Evolutionary conservation across 2,888 invertebrate genomes (phyloP), one percentile per base, ranked within the genome.

Genomic region (Tricholauxania praeusta): DNA sequence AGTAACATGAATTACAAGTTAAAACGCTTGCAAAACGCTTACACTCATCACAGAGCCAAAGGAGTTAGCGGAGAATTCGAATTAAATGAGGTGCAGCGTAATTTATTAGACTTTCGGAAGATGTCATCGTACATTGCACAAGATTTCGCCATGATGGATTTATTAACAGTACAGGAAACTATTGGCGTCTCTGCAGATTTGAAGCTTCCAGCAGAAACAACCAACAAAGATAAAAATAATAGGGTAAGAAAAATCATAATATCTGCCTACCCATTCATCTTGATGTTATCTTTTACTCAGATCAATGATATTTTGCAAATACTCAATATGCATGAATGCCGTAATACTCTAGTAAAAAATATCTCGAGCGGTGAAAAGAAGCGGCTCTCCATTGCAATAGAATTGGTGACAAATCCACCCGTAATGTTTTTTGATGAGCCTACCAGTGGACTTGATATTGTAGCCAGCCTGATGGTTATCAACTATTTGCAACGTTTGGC

Each of bases 371-470:
- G 97, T 1, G 95, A 97, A 87, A 91, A 92, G 80, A 97, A 97
- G 87, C 90, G 97, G 79, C 89, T 97, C 48, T 93, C 96, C 1
- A 95, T 97, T 74, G 97, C 96, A 19, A 88, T 96, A 74, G 97
- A 97, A 88, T 89, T 97, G 77, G 91, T 97, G 79, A 95, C 93
- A 83, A 96, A 97, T 87, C 97, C 97, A 1, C 94, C 95, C 2
- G 91, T 97, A 63, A 95, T 97, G 93, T 96, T 97, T 86, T 93
- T 97, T 78, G 97, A 97, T 87, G 97, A 97, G 88, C 97, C 97
- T 12, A 97, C 96, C 83, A 94, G 94, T 85, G 95, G 95, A 39
- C 85, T 95, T 79, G 95, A 95, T 85, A 93, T 93, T 83, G 91
- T 94, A 55, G 91, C 94, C 65, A 93, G 95, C 72, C 93, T 93